Evolutionary conservation across 2,888 invertebrate species (phyloP), one percentile per base, ranked within the genome.

Genomic region (Nymphalis polychloros): DNA sequence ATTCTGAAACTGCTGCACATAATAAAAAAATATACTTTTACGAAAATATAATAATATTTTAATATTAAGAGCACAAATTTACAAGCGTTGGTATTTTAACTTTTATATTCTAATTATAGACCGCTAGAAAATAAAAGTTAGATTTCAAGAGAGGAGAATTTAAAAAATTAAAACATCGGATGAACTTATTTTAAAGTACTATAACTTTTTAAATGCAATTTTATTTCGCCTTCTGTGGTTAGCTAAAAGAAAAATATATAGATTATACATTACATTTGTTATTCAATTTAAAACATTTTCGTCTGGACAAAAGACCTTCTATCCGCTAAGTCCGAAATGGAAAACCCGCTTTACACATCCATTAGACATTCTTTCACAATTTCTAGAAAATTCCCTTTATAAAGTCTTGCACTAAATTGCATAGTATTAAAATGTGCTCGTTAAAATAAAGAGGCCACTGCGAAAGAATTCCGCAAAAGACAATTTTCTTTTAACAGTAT

Each of bases 371-470:
- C 63, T 59, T 69, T 67, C 53, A 66, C 68, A 48, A 64, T 68
- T 64, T 65, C 68, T 65, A 59, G 70, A 65, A 63, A 68, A 70
- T 68, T 70, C 68, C 62, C 55, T 70, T 65, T 65, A 62, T 64
- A 70, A 67, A 70, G 60, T 67, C 70, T 61, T 64, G 67, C 62
- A 68, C 62, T 68, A 70, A 68, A 70, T 70, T 65, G 64, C 62
- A 68, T 70, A 65, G 64, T 68, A 70, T 70, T 68, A 70, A 67
- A 70, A 70, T 68, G 70, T 70, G 68, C 70, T 68, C 68, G 70
- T 68, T 70, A 68, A 70, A 70, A 68, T 68, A 68, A 68, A 70
- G 68, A 65, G 68, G 70, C 64, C 62, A 70, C 64, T 53, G 64
- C 64, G 59, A 60, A 64, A 59, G 64, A 65, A 64, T 68, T 62